Base-by-base conservation (phyloP, 2,113 vertebrate genomes). In the Ptilonorhynchus violaceus region DNA sequence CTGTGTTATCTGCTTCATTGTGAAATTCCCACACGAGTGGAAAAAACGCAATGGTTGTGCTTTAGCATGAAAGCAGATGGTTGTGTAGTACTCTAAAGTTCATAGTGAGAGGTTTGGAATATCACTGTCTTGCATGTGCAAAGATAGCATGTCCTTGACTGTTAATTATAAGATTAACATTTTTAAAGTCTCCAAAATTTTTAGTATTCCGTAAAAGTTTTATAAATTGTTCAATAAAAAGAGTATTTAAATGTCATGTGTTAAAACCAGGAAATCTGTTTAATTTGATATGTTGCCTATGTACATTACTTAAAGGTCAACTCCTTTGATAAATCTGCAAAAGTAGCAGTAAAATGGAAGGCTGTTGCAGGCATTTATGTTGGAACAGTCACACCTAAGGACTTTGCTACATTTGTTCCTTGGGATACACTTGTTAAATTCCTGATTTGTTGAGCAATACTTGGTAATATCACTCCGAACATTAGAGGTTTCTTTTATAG, bases 151-250 rank as follows among this genome's bases (percentile, higher is more conserved):
- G 91, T 88, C 47, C 96, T 69, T 96, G 96, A 96, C 96, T 97
- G 93, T 97, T 98, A 98, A 98, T 98, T 98, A 91, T 91, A 89
- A 58, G 60, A 98, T 97, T 98, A 97, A 97, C 96, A 97, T 98
- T 98, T 98, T 96, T 97, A 69, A 97, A 94, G 80, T 74, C 74
- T 50, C 64, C 39, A 89, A 87, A 86, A 25, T 66, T 95, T 97
- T 97, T 94, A 97, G 39, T 95, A 88, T 96, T 97, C 95, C 47
- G 46, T 97, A 90, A 91, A 97, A 83, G 75, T 97, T 97, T 97
- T 94, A 89, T 95, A 98, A 97, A 97, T 97, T 92, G 78, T 95
- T 73, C 68, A 93, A 78, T 97, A 97, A 97, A 89, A 97, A 49
- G 37, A 78, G 68, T 92, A 88, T 91, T 96, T 94, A 97, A 98